Base-by-base conservation (phyloP, 1,140 invertebrate species). In the Neuroterus valhalla region DNA sequence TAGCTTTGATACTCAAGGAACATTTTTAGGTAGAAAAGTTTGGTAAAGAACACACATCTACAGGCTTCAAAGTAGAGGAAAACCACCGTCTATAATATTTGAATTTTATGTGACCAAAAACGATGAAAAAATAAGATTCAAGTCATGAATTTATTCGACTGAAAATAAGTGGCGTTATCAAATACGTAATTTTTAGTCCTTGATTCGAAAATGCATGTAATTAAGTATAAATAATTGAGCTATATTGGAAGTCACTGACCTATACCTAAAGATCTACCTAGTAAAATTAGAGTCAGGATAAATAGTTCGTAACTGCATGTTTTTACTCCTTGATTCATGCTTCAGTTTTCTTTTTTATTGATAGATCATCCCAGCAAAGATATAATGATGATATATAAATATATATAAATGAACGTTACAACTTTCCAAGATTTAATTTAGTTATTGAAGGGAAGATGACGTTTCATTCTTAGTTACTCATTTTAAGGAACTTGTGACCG, bases 401-500 rank as follows among this genome's bases (percentile, higher is more conserved):
- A 38, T 38, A 38, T 38, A 55, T 55, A 52, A 26, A 50, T 50
- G 21, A 14, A 55, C 26, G 11, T 11, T 21, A 62, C 3, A 31
- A 2, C 11, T 15, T 62, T 62, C 14, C 55, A 62, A 26, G 31
- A 38, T 31, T n/a, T 26, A 15, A 26, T 31, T 62, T 62, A 15
- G 14, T 62, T 19, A 62, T n/a, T 26, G 31, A 15, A 15, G 23
- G 31, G 23, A 38, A 62, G 31, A 62, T n/a, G 21, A 62, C 15
- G 4, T 26, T 62, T 31, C 23, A 31, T 62, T 26, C 12, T 31
- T 38, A 1, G 31, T 38, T 38, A 19, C 17, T 31, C 31, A 3
- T 62, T 62, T 38, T 62, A 31, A 62, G 4, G 4, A 62, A 31
- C 14, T 62, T 62, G 55, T 62, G 55, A 50, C 67, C 46, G 78